A percentile compares a stretch with the other conserved stretches of the same genome.
Evolutionary conservation across 2,888 invertebrate genomes (phyloP).

Genomic region (Rhyacophila evoluta): DNA sequence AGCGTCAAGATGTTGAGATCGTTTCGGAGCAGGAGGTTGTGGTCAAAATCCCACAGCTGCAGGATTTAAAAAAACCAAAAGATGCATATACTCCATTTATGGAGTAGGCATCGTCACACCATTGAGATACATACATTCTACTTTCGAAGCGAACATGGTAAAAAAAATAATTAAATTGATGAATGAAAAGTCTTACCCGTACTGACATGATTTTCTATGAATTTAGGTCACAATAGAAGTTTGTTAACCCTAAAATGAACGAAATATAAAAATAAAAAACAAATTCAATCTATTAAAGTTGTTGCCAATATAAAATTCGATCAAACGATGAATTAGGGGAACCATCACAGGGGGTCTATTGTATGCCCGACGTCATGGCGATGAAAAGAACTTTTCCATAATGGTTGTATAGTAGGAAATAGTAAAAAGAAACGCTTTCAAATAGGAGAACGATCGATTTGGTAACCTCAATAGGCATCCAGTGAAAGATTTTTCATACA

Average conservation of each 20-base stretch:
- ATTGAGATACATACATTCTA: too few species aligned
- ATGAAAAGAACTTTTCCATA: background rate
- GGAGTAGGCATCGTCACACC: too few species aligned
- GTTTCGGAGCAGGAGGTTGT: too few species aligned
- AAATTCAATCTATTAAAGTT: conserved; percentile 3
- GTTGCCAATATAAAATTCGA: background rate
- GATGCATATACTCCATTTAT: too few species aligned
- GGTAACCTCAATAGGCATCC: background rate
- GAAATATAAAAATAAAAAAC: background rate
- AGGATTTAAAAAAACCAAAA: too few species aligned
- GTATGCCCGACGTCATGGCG: background rate
- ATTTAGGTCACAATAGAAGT: background rate
- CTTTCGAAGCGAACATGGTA: too few species aligned
- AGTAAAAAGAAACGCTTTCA: background rate
- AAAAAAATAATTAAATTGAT: too few species aligned
- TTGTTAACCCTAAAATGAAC: conserved; percentile 2
- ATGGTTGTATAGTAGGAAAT: background rate
- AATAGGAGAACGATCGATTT: background rate
- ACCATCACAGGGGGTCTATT: background rate
- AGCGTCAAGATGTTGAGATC: too few species aligned
- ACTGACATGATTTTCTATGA: too few species aligned
- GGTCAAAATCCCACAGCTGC: too few species aligned
- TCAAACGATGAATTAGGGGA: background rate
- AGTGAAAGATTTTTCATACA: background rate
- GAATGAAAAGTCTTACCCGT: too few species aligned